Conservation (phyloP, 1,140 invertebrate species). For the Diuraphis noxia region DNA sequence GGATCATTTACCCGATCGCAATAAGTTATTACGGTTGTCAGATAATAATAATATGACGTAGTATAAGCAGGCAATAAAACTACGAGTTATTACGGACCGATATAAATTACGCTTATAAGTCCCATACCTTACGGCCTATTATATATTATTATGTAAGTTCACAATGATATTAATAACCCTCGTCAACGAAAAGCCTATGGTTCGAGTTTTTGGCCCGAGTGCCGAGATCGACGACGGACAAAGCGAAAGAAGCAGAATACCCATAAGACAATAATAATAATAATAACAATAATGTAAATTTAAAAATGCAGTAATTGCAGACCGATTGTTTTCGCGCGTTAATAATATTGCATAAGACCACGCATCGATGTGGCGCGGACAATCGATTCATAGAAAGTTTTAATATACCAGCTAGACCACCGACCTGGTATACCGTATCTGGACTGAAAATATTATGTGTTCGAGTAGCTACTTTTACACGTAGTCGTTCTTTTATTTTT, state of each 20-base stretch:
- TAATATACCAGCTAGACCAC: neutral
- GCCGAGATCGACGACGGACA: neutral
- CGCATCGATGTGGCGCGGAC: too few species aligned
- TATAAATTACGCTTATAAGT: neutral
- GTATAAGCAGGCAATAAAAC: neutral
- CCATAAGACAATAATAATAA: neutral
- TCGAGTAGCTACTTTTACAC: neutral
- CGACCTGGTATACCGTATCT: neutral
- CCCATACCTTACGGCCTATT: neutral
- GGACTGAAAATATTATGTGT: neutral
- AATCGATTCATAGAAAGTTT: neutral
- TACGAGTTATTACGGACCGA: neutral
- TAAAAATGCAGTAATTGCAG: neutral
- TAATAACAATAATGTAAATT: neutral
- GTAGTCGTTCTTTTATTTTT: neutral
- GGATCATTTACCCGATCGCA: neutral
- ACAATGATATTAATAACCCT: neutral
- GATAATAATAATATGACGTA: too few species aligned
- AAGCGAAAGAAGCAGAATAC: neutral
- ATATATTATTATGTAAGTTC: too few species aligned
- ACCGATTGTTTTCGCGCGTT: neutral
- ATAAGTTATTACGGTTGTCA: neutral
- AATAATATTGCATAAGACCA: neutral
- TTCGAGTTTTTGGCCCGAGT: neutral
- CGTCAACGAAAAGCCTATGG: neutral